Evolutionary conservation across 2,797 vertebrate species (phyloP).

Genomic region (Pseudopleuronectes americanus): DNA sequence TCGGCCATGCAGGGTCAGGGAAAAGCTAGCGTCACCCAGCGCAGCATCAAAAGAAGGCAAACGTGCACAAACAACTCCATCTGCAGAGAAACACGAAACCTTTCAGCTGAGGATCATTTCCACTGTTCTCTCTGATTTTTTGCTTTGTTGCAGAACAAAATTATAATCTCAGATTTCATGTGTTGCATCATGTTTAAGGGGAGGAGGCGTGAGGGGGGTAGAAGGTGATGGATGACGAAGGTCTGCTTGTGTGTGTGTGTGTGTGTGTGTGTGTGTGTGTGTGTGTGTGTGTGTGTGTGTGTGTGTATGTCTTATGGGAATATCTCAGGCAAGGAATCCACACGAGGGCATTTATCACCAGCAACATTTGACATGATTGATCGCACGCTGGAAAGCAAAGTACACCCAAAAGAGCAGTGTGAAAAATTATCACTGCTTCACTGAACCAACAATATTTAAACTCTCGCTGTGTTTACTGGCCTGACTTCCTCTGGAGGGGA

Average conservation of each 20-base stretch:
- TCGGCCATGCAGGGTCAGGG: constrained; percentile 24
- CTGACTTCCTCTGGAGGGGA: constrained; percentile 9
- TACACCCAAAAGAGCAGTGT: constrained; percentile 52
- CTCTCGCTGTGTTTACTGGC: constrained; percentile 25
- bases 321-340: constrained; percentile 31
- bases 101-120: not conserved
- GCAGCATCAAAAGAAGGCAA: constrained; percentile 1
- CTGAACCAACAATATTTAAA: constrained; percentile 48
- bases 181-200: not conserved
- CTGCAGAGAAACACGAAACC: not conserved
- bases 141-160: constrained; percentile 16
- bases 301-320: constrained; percentile 28
- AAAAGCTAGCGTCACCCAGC: constrained; percentile 1
- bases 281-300: not conserved
- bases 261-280: constrained; percentile 11
- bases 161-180: constrained; percentile 16
- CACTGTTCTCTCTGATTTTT: not conserved
- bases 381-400: constrained; percentile 35
- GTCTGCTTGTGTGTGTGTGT: not conserved
- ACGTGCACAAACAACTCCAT: not conserved
- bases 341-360: constrained; percentile 61
- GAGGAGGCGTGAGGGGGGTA: not conserved
- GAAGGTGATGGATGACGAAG: constrained; percentile 46
- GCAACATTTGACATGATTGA: constrained; percentile 65
- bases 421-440: constrained; percentile 52